phyloP scores from a whole-genome alignment of 2,888 invertebrate species.

The Chironomus riparius region DNA sequence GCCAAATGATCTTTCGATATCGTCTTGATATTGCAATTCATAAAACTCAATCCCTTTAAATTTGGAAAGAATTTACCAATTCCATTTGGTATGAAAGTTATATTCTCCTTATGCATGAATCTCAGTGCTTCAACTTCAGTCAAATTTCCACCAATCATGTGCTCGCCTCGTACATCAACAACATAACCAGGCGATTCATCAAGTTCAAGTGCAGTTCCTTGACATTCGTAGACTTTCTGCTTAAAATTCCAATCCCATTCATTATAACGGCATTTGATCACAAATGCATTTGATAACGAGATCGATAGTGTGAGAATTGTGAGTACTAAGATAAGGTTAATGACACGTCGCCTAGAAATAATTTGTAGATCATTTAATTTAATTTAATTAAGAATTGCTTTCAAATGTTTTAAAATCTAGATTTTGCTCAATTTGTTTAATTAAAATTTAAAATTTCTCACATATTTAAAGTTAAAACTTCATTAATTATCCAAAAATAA shows the following conservation, averaged over 20 bases:
- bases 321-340: not conserved
- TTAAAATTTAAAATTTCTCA: too few species aligned
- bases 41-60: not conserved
- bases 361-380: too few species aligned
- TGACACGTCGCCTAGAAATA: not conserved
- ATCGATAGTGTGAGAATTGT: not conserved
- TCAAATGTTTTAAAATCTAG: too few species aligned
- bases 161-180: not conserved
- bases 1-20: not conserved
- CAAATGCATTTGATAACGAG: not conserved
- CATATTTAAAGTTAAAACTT: not conserved
- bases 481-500: not conserved
- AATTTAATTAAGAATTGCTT: too few species aligned
- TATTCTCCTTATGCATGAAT: not conserved
- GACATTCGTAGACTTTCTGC: not conserved
- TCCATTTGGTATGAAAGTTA: not conserved
- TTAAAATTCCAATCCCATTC: slow-evolving; percentile 3
- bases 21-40: not conserved
- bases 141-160: not conserved
- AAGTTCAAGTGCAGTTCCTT: not conserved
- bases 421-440: too few species aligned
- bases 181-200: not conserved
- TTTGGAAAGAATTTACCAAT: not conserved
- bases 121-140: not conserved
- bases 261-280: not conserved